Percentiles rank a stretch among this genome's conserved stretches.
Conservation (phyloP, 2,113 vertebrate species). For the Melanostigma gelatinosum region DNA sequence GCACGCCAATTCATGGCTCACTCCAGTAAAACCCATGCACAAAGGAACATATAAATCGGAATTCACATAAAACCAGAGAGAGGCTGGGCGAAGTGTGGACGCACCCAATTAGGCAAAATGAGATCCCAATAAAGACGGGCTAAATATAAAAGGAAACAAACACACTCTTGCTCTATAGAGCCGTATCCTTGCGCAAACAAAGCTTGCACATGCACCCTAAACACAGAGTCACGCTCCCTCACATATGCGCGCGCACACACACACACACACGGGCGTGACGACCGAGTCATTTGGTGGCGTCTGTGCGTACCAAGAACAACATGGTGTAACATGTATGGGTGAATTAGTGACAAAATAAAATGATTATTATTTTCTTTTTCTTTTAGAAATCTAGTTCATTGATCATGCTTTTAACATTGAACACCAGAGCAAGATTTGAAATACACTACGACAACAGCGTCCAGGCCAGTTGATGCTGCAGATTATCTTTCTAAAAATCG, state of each 20-base stretch:
- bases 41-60: constrained; percentile 61
- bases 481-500: background rate
- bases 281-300: constrained; percentile 25
- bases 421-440: background rate
- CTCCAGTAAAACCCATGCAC: constrained; percentile 63
- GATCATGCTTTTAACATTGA: background rate
- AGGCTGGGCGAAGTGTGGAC: constrained; percentile 63
- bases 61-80: constrained; percentile 69
- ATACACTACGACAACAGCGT: background rate
- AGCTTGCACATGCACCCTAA: constrained; percentile 25
- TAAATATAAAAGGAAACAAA: constrained; percentile 66
- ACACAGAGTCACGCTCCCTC: constrained; percentile 44
- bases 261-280: constrained; percentile 35
- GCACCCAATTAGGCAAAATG: constrained; percentile 69
- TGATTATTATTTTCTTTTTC: no score
- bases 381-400: background rate
- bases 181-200: constrained; percentile 39
- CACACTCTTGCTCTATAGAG: constrained; percentile 21
- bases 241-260: constrained; percentile 37
- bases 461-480: background rate
- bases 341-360: no score
- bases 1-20: constrained; percentile 50
- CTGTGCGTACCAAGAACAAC: background rate
- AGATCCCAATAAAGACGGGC: constrained; percentile 66
- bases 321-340: no score